phyloP scores from a whole-genome alignment of 2,113 vertebrate genomes.

The Melanostigma gelatinosum region DNA sequence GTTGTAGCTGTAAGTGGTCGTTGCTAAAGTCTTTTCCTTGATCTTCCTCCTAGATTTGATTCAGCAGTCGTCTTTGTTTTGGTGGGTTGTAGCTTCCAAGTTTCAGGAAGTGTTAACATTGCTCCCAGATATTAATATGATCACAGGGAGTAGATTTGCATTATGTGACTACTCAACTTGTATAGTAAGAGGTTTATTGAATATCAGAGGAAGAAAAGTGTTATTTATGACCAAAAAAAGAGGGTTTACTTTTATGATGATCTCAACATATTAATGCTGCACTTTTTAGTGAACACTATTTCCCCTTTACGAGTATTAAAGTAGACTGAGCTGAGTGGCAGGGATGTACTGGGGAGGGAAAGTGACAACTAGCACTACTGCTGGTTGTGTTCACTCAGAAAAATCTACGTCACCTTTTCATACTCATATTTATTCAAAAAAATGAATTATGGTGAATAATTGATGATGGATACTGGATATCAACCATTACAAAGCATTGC shows the following conservation, averaged over 20 bases:
- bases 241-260: constrained; percentile 79
- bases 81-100: constrained; percentile 40
- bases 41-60: constrained; percentile 49
- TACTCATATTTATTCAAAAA: constrained; percentile 11
- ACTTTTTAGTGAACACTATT: constrained; percentile 79
- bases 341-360: constrained; percentile 52
- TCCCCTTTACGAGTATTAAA: constrained; percentile 64
- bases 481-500: constrained; percentile 14
- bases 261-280: constrained; percentile 78
- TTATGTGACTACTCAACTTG: constrained; percentile 76
- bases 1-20: constrained; percentile 34
- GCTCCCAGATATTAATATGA: constrained; percentile 49
- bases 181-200: constrained; percentile 80
- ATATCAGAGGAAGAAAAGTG: constrained; percentile 58
- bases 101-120: constrained; percentile 49
- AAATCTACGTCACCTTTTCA: constrained; percentile 5
- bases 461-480: neutral
- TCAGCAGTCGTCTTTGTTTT: constrained; percentile 33
- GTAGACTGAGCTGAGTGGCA: constrained; percentile 51
- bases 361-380: constrained; percentile 28
- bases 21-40: constrained; percentile 23
- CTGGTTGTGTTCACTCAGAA: constrained; percentile 43
- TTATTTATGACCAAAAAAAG: constrained; percentile 81
- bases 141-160: constrained; percentile 56
- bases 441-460: constrained; percentile 10